A percentile compares a stretch with the other conserved stretches of the same genome.
phyloP scores from a whole-genome alignment of 2,797 vertebrate genomes.

The Varecia variegata region DNA sequence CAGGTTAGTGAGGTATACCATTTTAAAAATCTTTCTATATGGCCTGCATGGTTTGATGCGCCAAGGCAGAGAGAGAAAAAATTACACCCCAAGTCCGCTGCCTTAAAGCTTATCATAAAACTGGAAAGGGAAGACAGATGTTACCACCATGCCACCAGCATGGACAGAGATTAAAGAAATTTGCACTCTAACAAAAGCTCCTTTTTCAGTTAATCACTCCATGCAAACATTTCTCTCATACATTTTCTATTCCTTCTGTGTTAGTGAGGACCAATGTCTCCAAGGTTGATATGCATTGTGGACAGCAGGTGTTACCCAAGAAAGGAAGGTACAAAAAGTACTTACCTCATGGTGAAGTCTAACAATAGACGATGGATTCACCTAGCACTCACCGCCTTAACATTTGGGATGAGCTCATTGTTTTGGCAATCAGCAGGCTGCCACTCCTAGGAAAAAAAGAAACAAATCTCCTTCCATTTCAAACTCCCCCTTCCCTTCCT shows the following conservation, averaged over 20 bases:
- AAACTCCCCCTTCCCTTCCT: background rate
- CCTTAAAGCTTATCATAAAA: constrained; percentile 13
- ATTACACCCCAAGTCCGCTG: background rate
- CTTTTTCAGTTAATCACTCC: constrained; percentile 70
- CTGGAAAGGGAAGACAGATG: background rate
- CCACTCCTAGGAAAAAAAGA: constrained; percentile 50
- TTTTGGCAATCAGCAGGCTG: constrained; percentile 75
- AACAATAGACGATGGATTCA: constrained; percentile 82
- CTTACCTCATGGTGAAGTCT: constrained; percentile 76
- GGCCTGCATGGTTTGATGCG: background rate
- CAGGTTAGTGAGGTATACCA: background rate
- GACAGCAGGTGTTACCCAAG: constrained; percentile 77
- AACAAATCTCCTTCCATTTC: background rate
- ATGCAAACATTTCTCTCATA: constrained; percentile 60
- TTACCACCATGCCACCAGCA: background rate
- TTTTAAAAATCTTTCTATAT: background rate
- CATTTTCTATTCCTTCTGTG: constrained; percentile 74
- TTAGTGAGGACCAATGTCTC: constrained; percentile 64
- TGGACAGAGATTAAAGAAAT: background rate
- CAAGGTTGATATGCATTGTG: constrained; percentile 77
- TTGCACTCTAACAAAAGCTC: constrained; percentile 35
- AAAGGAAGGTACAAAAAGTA: constrained; percentile 80
- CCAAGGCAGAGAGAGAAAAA: background rate
- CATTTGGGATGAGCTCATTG: constrained; percentile 81
- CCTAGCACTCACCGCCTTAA: constrained; percentile 73